These are phyloP conservation scores for Helicoverpa armigera DNA, from an alignment of 1,140 invertebrate genomes.

Conservation along the genomic window DNA sequence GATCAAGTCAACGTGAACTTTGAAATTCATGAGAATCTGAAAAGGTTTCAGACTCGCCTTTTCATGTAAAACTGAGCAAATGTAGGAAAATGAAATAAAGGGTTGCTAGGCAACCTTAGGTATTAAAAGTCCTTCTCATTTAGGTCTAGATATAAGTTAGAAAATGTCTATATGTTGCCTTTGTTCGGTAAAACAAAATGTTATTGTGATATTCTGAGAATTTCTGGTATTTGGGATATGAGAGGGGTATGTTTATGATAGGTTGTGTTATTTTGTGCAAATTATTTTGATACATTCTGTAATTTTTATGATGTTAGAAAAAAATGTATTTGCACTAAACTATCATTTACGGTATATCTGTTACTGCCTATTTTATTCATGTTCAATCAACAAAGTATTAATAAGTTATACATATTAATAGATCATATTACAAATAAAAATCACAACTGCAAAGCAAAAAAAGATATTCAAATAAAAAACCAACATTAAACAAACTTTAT, in stretches of 20 bases:
- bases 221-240: neutral
- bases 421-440: no score
- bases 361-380: no score
- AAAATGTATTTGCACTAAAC: no score
- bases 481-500: neutral
- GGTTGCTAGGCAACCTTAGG: conserved; percentile 23
- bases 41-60: neutral
- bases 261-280: no score
- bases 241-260: no score
- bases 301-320: no score
- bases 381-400: no score
- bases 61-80: conserved; percentile 5
- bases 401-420: no score
- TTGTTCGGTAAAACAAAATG: neutral
- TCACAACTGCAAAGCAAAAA: no score
- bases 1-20: neutral
- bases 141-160: conserved; percentile 1
- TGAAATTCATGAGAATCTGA: neutral
- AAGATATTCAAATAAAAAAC: no score
- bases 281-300: no score
- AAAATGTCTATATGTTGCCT: neutral
- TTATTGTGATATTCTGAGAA: neutral
- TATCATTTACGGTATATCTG: no score
- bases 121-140: neutral
- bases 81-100: conserved; percentile 18